Evolutionary conservation across 2,113 vertebrate species (phyloP).

Genomic region (Atlantisia rogersi): DNA sequence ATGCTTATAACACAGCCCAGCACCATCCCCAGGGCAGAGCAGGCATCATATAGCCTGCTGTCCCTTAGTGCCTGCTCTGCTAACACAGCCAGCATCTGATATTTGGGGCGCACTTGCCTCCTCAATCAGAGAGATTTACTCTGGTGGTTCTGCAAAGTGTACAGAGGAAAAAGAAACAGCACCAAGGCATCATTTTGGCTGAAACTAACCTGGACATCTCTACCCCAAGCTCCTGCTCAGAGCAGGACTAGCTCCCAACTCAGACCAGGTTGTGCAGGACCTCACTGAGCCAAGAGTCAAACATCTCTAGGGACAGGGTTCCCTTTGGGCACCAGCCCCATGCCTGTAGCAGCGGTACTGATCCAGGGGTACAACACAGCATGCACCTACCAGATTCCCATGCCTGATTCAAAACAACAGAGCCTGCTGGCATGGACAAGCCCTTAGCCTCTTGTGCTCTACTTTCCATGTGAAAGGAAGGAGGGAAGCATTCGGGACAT

Average conservation of each 20-base stretch:
- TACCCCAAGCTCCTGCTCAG: not conserved
- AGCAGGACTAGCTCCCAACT: not conserved
- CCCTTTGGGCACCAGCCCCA: not conserved
- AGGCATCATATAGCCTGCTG: not conserved
- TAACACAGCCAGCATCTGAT: not conserved
- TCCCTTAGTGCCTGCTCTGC: conserved; percentile 2
- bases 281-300: fast-evolving
- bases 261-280: not conserved
- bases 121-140: not conserved
- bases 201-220: not conserved
- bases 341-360: too few species aligned
- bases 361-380: fast-evolving
- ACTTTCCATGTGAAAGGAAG: not conserved
- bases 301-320: not conserved
- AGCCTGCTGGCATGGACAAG: fast-evolving
- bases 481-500: not conserved
- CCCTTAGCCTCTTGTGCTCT: not conserved
- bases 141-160: not conserved
- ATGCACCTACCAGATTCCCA: fast-evolving
- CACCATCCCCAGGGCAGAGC: not conserved
- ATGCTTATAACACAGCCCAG: not conserved
- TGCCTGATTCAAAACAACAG: not conserved
- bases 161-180: not conserved
- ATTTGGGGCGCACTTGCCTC: not conserved
- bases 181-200: not conserved